Evolutionary conservation across 2,113 vertebrate species (phyloP), one percentile per base, ranked within the genome.

Genomic region (Orthonyx spaldingii): DNA sequence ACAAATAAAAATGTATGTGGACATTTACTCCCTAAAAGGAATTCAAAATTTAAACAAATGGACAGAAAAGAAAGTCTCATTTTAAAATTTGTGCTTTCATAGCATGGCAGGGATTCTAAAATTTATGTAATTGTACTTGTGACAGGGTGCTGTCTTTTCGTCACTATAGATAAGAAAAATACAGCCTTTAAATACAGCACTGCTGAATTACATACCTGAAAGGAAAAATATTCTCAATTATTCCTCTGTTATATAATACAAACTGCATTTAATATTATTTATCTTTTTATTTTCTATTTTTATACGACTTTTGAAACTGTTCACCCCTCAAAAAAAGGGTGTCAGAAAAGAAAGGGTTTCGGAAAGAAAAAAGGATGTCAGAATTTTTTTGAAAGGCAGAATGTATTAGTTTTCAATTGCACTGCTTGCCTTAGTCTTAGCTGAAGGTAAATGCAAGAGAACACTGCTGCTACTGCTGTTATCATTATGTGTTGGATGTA

Each of bases 121-220:
- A 63, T 64, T 9, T 83, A 27, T 80, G 55, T 95, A 92, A 96
- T 92, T 94, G 56, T 95, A 41, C 68, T 88, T 96, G 77, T 70
- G 87, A 85, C 71, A 87, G 37, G 37, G 65, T 95, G 56, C 84
- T 88, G 65, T 80, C 57, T 91, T 97, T 94, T 92, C 6, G 0
- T 78, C 69, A 44, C 59, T 93, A 22, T 6, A 71, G 64, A 42
- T 96, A 63, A 90, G 17, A 77, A 74, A 93, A 88, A 93, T 71
- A 76, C 50, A 86, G 64, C 69, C 68, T 97, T 91, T 76, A 96
- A 94, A 83, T 74, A 66, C 27, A 55, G 60, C 84, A 65, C 18
- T 82, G 30, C 76, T 85, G 52, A 63, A 85, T 90, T 91, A 72
- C 87, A 1, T 75, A 70, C 81, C 49, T 77, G 26, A 59, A 86